Percentiles rank a stretch among this genome's conserved stretches.
Evolutionary conservation across 2,888 invertebrate genomes (phyloP).

Genomic region (Drosophila sordidapex): DNA sequence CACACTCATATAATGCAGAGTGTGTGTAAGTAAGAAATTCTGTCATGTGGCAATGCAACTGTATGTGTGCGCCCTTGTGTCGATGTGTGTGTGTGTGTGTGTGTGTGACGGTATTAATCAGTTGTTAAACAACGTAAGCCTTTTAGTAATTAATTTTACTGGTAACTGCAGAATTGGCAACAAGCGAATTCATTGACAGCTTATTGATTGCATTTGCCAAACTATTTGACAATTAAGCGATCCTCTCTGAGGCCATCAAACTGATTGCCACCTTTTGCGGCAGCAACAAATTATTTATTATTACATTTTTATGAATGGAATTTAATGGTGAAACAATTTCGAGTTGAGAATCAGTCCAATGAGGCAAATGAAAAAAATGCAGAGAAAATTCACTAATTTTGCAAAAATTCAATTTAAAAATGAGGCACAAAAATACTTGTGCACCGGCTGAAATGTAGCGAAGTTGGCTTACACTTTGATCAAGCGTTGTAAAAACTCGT

Average conservation of each 20-base stretch:
- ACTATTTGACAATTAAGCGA: slow-evolving; percentile 23
- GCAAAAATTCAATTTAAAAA: no score
- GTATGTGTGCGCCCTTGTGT: not conserved
- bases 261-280: slow-evolving; percentile 5
- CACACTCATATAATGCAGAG: slow-evolving; percentile 1
- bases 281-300: not conserved
- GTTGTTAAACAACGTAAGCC: slow-evolving; percentile 47
- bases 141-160: slow-evolving; percentile 59
- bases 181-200: slow-evolving; percentile 31
- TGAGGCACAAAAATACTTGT: no score
- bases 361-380: not conserved
- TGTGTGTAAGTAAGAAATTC: slow-evolving; percentile 16
- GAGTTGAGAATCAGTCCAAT: not conserved
- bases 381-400: no score
- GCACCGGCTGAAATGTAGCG: not conserved
- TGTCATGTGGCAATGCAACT: slow-evolving; percentile 12
- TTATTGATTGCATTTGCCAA: slow-evolving; percentile 34
- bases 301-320: not conserved
- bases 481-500: not conserved
- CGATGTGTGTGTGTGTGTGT: slow-evolving; percentile 5
- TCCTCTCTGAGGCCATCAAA: slow-evolving; percentile 12
- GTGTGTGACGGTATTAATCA: slow-evolving; percentile 50
- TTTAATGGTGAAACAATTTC: not conserved
- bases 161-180: slow-evolving; percentile 46
- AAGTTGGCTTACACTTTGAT: not conserved